phyloP scores from a whole-genome alignment of 2,888 invertebrate species.

The Acanthococcus lagerstroemiae region DNA sequence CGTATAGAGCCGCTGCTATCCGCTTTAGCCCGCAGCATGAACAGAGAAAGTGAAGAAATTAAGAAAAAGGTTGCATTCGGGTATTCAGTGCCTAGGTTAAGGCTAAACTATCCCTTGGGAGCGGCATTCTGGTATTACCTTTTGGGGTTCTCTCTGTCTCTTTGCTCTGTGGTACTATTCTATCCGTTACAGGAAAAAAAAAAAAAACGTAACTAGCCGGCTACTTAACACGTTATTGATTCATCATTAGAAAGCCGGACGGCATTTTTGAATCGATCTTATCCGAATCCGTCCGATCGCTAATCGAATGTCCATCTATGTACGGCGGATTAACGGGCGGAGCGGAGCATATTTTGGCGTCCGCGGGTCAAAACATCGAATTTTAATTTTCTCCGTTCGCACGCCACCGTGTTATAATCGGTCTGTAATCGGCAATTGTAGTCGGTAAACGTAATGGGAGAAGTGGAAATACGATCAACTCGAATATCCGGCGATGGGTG shows the following conservation, averaged over 20 bases:
- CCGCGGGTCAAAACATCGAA: background rate
- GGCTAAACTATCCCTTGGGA: slow-evolving; percentile 26
- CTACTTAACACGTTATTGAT: slow-evolving; percentile 22
- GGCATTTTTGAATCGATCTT: slow-evolving; percentile 4
- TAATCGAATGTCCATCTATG: background rate
- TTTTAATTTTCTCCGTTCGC: background rate
- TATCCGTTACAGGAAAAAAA: too few relatives aligned
- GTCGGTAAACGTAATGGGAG: too few relatives aligned
- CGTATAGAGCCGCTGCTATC: slow-evolving; percentile 10
- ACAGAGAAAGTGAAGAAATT: slow-evolving; percentile 30
- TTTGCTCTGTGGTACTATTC: too few relatives aligned
- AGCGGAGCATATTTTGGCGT: background rate
- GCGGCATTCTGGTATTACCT: slow-evolving; percentile 27
- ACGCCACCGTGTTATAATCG: background rate
- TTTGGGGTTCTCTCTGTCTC: slow-evolving; percentile 28
- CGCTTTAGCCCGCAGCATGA: slow-evolving; percentile 20
- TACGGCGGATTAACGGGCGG: background rate
- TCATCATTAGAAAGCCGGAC: slow-evolving; percentile 22
- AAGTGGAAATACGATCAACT: too few relatives aligned
- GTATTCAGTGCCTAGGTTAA: slow-evolving; percentile 25
- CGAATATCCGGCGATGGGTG: too few relatives aligned
- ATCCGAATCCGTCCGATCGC: background rate
- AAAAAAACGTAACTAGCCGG: slow-evolving; percentile 15
- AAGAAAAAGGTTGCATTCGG: slow-evolving; percentile 22
- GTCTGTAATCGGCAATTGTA: background rate